Evolutionary conservation across 2,113 vertebrate species (phyloP), one percentile per base, ranked within the genome.

Genomic region (Pseudorectes ferrugineus): DNA sequence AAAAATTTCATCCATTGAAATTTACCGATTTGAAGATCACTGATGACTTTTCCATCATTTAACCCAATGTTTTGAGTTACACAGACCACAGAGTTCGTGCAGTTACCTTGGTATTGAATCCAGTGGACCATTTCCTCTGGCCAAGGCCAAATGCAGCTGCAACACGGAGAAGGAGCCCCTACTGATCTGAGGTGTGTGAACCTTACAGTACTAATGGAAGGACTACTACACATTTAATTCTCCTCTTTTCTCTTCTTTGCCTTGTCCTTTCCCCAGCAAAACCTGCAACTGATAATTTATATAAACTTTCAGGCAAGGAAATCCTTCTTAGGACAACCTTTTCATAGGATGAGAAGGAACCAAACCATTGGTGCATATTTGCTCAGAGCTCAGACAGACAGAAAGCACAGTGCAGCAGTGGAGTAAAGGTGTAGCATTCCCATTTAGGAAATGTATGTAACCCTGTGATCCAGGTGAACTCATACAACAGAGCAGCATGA

Each of bases 111-210:
- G 14, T 31, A n/a, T 23, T 91, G 40, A 78, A 51, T 36, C 14
- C 55, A 74, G 5, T 20, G 40, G n/a, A 46, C 9, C 2, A 13
- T 75, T 71, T 87, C 26, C 57, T 52, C 24, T 2, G 0, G 20
- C 45, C 51, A 71, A 42, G 59, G 22, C 35, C 59, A 58, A 84
- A 17, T 5, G 23, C 12, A 63, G 8, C 33, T 38, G 14, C 14
- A 59, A 67, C 0, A 4, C 0, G 3, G 36, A 35, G 31, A 75
- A 45, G 33, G 29, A 89, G 15, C 8, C 42, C 13, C 23, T 26
- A 1, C 38, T 40, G 42, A 25, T 22, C 58, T 0, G 0, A 35
- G 11, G 7, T 42, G 14, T 16, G 5, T 31, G 40, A 26, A 42
- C 8, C 14, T 63, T 10, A 38, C 36, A 54, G 36, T 8, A 35